Evolutionary conservation across 2,113 vertebrate species (phyloP).

Genomic region (Lucifuga dentata): DNA sequence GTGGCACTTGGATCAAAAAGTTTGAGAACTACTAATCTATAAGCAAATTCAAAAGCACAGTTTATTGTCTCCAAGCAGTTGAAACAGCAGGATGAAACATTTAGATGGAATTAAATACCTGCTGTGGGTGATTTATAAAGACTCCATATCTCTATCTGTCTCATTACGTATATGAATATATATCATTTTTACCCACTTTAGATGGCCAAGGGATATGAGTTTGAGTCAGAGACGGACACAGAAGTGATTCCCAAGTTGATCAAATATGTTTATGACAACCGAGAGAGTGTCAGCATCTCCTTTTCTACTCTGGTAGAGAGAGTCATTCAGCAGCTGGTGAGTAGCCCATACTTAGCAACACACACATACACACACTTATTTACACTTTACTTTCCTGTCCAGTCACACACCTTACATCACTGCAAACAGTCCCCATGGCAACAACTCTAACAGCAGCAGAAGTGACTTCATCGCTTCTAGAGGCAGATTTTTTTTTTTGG

Average conservation of each 20-base stretch:
- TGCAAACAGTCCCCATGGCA: constrained; percentile 53
- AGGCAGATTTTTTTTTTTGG: not conserved
- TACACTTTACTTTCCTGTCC: constrained; percentile 35
- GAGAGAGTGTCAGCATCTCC: constrained; percentile 86
- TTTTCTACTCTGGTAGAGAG: constrained; percentile 94
- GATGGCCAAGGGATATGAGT: constrained; percentile 94
- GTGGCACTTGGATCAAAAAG: too few relatives aligned
- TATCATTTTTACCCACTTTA: constrained; percentile 61
- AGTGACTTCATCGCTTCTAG: constrained; percentile 48
- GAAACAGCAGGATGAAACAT: too few relatives aligned
- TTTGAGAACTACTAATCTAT: too few relatives aligned
- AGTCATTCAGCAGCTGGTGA: constrained; percentile 95
- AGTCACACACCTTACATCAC: constrained; percentile 25
- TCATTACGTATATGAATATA: not conserved
- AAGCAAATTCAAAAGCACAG: too few relatives aligned
- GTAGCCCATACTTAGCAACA: constrained; percentile 46
- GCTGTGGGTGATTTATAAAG: too few relatives aligned
- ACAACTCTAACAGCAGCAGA: constrained; percentile 40
- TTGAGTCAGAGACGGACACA: constrained; percentile 97
- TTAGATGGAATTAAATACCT: too few relatives aligned
- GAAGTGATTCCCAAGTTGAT: constrained; percentile 96
- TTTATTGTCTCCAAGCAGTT: too few relatives aligned
- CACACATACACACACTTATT: not conserved
- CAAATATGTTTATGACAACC: constrained; percentile 97
- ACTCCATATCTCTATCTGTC: not conserved